These are phyloP conservation scores for Sebastiscus albofasciatus DNA, from an alignment of 2,797 vertebrate genomes.

Conservation along the genomic window DNA sequence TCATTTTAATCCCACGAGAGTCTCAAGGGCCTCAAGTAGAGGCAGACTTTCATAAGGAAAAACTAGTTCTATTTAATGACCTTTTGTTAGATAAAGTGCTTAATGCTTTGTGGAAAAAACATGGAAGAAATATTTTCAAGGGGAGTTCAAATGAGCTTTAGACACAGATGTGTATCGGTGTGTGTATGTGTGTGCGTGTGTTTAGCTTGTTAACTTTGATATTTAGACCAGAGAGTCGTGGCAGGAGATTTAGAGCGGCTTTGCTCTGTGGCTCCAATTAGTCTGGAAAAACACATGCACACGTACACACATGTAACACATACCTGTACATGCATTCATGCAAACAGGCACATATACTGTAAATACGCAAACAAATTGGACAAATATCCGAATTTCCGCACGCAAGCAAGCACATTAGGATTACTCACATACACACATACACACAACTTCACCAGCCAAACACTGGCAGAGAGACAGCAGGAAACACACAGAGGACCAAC, in stretches of 20 bases:
- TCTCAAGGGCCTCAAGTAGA: neutral
- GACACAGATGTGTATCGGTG: constrained; percentile 32
- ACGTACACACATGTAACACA: constrained; percentile 1
- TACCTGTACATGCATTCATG: constrained; percentile 4
- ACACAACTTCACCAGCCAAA: constrained; percentile 2
- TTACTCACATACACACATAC: neutral
- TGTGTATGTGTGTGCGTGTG: constrained; percentile 19
- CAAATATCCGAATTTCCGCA: constrained; percentile 12
- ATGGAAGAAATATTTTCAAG: neutral
- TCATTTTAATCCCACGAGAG: constrained; percentile 22
- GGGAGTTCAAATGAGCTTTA: constrained; percentile 29
- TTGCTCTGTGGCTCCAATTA: constrained; percentile 68
- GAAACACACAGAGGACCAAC: neutral
- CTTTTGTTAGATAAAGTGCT: constrained; percentile 16
- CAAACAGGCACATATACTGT: neutral
- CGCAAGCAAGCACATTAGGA: constrained; percentile 17
- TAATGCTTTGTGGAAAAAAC: constrained; percentile 15
- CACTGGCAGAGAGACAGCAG: neutral
- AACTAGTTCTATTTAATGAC: constrained; percentile 19
- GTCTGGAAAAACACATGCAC: constrained; percentile 42
- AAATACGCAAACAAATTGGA: constrained; percentile 38
- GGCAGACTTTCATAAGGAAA: neutral
- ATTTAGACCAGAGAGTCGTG: constrained; percentile 39
- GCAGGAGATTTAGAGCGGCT: constrained; percentile 54
- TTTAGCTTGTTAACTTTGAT: constrained; percentile 63